These are phyloP conservation scores for Halcyon chelicuti DNA, from an alignment of 2,797 vertebrate genomes.

Conservation along the genomic window DNA sequence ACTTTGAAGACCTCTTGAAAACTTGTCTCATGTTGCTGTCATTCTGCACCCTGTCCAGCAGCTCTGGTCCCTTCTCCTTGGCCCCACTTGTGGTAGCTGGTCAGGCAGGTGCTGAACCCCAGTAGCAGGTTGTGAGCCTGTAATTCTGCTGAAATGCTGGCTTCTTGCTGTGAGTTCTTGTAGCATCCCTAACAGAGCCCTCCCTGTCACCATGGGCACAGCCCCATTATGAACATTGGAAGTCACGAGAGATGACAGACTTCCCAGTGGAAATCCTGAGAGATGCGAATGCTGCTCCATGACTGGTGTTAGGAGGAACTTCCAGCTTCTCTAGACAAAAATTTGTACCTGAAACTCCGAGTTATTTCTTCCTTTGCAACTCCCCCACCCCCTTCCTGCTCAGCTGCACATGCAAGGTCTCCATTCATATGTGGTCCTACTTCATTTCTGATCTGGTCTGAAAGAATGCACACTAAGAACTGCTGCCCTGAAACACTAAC, in stretches of 20 bases:
- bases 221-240: neutral
- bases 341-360: neutral
- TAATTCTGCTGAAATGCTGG: neutral
- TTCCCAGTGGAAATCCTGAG: neutral
- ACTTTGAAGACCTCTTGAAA: neutral
- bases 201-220: accelerated
- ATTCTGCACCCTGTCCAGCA: neutral
- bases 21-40: neutral
- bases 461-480: neutral
- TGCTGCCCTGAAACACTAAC: neutral
- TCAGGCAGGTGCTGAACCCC: accelerated
- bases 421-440: accelerated
- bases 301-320: neutral
- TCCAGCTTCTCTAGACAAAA: neutral
- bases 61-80: neutral
- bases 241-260: neutral
- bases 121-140: accelerated
- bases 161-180: neutral
- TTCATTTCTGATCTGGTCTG: neutral
- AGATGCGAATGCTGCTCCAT: neutral
- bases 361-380: neutral
- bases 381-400: neutral
- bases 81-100: neutral
- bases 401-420: neutral
- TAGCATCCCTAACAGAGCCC: neutral